Evolutionary conservation across 30 jellyfish, hydroid and myxozoan species (phyloP), one percentile per base, ranked within the genome.

Genomic region (Aurelia coerulea): DNA sequence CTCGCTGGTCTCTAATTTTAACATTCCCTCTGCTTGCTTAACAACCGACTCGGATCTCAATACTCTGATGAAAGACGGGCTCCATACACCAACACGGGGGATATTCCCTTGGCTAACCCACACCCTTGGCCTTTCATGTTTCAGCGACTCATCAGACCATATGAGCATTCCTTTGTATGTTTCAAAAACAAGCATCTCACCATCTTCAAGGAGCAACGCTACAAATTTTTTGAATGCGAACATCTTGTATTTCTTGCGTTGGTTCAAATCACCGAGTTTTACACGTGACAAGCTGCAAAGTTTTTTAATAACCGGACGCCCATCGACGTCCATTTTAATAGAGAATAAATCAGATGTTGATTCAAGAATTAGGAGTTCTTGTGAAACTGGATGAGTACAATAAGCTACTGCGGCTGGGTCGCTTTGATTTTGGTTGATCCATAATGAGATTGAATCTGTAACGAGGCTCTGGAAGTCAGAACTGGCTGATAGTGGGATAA

Each of bases 51-150:
- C 97, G 1, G 99, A 74, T 56, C 90, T 70, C 33, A 95, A 65
- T 16, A 79, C 80, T 77, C 97, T 85, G 59, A 95, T 63, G 11
- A 94, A 97, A 5, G 97, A 90, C 3, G 82, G 53, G 66, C 92
- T 81, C 99, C 99, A 95, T 2, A 95, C 78, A 7, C 98, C 99
- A 62, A 83, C 91, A 35, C 52, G 82, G 16, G 99, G 98, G 7
- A 80, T 79, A 39, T n/a, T 74, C 10, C 98, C 97, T 62, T 82
- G 93, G 46, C 97, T 63, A 1, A 80, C 80, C 98, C 97, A 90
- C 10, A 84, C 18, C 46, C 79, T 81, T 0, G 97, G 96, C 42
- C 96, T 58, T 35, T 86, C 87, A 29, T 80, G 46, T 42, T 63
- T 86, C 23, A 83, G 69, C 15, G 92, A 60, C 2, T 90, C 95